Conservation (phyloP, 2,113 vertebrate genomes). For the Circaetus gallicus region DNA sequence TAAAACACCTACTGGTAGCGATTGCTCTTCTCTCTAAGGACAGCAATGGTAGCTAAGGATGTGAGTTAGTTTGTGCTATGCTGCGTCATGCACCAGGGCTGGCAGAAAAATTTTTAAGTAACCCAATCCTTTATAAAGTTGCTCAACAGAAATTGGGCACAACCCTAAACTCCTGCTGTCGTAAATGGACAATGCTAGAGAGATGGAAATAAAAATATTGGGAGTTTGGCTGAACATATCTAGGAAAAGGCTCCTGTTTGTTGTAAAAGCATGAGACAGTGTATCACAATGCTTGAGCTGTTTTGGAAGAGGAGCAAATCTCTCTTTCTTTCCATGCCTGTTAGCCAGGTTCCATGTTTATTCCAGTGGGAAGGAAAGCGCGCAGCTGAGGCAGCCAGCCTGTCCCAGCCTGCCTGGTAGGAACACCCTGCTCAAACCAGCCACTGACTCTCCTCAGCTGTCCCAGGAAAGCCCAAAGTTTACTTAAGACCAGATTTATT, state of each 20-base stretch:
- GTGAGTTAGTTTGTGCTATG: not conserved
- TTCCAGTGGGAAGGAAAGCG: not conserved
- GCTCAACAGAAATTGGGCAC: not conserved
- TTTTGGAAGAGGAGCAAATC: not conserved
- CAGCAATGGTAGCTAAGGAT: not conserved
- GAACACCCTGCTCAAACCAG: not conserved
- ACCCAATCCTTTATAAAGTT: not conserved
- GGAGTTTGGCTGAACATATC: not conserved
- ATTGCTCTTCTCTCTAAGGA: not conserved
- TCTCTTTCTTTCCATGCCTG: not conserved
- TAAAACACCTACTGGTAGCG: not conserved
- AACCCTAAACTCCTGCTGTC: not conserved
- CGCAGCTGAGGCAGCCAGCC: accelerated
- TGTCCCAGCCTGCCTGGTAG: not conserved
- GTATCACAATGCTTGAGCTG: not conserved
- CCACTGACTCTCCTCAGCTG: not conserved
- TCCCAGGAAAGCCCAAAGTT: not conserved
- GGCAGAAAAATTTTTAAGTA: not conserved
- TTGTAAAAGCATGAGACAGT: not conserved
- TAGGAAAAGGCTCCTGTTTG: not conserved
- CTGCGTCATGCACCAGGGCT: not conserved
- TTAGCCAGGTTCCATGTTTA: not conserved
- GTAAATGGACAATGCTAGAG: not conserved
- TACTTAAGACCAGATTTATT: not conserved
- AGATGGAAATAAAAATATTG: not conserved